These are phyloP conservation scores for Oncorhynchus tshawytscha DNA, from an alignment of 2,113 vertebrate species.

Conservation along the genomic window DNA sequence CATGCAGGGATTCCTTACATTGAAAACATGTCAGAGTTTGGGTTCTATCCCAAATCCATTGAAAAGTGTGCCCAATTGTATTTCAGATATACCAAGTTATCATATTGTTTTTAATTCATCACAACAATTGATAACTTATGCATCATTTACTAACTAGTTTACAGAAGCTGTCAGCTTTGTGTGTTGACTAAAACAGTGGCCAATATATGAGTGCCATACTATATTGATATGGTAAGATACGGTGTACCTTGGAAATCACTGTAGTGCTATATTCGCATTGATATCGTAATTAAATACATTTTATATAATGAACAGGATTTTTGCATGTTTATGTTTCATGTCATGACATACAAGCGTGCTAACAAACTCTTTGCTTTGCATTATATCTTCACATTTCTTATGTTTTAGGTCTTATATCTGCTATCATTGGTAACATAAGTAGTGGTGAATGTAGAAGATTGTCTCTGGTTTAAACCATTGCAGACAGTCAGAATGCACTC, in stretches of 20 bases:
- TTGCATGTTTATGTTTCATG: constrained; percentile 31
- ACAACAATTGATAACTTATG: constrained; percentile 64
- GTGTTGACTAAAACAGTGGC: constrained; percentile 80
- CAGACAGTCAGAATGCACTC: neutral
- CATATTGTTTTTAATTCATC: constrained; percentile 62
- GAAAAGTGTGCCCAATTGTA: constrained; percentile 66
- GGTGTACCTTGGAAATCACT: constrained; percentile 82
- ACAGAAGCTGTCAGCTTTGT: constrained; percentile 78
- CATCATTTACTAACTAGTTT: constrained; percentile 73
- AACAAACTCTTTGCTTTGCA: constrained; percentile 41
- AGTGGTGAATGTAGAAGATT: neutral
- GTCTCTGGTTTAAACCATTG: neutral
- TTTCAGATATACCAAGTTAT: constrained; percentile 64
- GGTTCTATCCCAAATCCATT: constrained; percentile 10
- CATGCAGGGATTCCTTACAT: constrained; percentile 75
- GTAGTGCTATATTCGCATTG: constrained; percentile 85
- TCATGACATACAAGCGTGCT: neutral
- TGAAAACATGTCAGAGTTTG: constrained; percentile 50
- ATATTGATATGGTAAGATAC: constrained; percentile 83
- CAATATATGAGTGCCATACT: constrained; percentile 81
- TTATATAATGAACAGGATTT: constrained; percentile 73
- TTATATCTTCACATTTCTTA: neutral
- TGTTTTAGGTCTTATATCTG: constrained; percentile 25
- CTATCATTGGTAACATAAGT: neutral
- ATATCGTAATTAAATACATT: constrained; percentile 84